Evolutionary conservation across 2,888 invertebrate species (phyloP).

Genomic region (Leptopilina syphax): DNA sequence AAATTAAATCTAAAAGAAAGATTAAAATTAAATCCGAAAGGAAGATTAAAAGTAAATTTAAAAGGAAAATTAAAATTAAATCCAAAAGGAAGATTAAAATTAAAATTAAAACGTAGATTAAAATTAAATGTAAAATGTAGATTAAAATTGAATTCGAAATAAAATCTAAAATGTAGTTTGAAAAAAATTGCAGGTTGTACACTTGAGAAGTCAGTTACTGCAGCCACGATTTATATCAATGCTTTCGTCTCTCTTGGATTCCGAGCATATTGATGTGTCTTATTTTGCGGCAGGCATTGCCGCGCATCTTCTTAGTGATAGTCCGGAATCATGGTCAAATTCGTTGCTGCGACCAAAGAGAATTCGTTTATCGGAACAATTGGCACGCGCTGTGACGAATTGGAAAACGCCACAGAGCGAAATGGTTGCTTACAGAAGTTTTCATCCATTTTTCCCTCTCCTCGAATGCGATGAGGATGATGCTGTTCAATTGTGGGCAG

Average conservation of each 20-base stretch:
- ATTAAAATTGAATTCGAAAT: neutral
- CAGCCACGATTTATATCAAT: conserved; percentile 79
- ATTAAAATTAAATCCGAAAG: no score
- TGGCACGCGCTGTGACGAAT: conserved; percentile 79
- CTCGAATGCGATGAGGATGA: conserved; percentile 80
- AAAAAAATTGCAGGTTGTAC: conserved; percentile 76
- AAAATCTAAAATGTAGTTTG: no score
- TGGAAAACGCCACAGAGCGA: conserved; percentile 86
- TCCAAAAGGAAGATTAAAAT: neutral
- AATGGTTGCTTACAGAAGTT: conserved; percentile 87
- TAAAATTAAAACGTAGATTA: no score
- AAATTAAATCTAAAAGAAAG: neutral
- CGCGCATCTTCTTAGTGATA: conserved; percentile 83
- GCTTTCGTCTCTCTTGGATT: conserved; percentile 78
- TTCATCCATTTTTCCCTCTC: conserved; percentile 85
- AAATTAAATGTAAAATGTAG: no score
- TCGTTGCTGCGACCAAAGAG: conserved; percentile 63
- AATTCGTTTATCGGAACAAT: conserved; percentile 67
- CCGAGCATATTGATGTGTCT: conserved; percentile 83
- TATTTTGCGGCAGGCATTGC: conserved; percentile 87
- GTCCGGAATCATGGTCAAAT: conserved; percentile 78
- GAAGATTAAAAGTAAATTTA: neutral
- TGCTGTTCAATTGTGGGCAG: conserved; percentile 86
- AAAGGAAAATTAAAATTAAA: no score
- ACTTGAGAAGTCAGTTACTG: conserved; percentile 79